Evolutionary conservation across 2,113 vertebrate genomes (phyloP).

Genomic region (Passerina amoena): DNA sequence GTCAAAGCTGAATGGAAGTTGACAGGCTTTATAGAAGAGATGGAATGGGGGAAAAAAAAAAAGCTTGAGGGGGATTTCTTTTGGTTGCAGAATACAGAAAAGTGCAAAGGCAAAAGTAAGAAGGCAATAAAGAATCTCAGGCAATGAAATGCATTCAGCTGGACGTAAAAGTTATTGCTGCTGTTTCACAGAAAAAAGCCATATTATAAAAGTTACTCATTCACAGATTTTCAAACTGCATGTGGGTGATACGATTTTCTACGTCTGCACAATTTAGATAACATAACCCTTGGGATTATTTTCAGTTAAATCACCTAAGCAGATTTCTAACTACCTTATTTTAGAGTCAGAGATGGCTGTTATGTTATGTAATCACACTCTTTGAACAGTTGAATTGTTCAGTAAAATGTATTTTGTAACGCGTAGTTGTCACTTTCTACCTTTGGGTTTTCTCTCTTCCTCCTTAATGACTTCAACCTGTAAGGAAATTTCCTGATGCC

Average conservation of each 20-base stretch:
- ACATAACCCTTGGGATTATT: neutral
- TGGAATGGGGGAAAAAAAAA: accelerated
- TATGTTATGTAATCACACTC: neutral
- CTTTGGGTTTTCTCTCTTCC: neutral
- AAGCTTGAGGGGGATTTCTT: neutral
- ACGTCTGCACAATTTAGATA: neutral
- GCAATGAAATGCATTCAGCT: neutral
- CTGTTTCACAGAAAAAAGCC: neutral
- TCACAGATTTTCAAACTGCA: neutral
- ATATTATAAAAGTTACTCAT: neutral
- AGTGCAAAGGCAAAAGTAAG: neutral
- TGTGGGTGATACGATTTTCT: accelerated
- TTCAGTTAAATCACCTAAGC: neutral
- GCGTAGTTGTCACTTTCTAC: neutral
- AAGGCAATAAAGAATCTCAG: neutral
- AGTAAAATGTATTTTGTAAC: neutral
- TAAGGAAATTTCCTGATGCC: neutral
- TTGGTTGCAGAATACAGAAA: neutral
- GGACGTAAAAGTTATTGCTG: neutral
- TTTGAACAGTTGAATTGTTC: neutral
- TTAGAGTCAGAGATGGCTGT: neutral
- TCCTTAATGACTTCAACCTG: neutral
- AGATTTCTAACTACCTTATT: neutral
- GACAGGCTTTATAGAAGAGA: neutral
- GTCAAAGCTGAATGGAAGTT: neutral